Conservation (phyloP, 2,113 vertebrate genomes). For the Gopherus evgoodei region DNA sequence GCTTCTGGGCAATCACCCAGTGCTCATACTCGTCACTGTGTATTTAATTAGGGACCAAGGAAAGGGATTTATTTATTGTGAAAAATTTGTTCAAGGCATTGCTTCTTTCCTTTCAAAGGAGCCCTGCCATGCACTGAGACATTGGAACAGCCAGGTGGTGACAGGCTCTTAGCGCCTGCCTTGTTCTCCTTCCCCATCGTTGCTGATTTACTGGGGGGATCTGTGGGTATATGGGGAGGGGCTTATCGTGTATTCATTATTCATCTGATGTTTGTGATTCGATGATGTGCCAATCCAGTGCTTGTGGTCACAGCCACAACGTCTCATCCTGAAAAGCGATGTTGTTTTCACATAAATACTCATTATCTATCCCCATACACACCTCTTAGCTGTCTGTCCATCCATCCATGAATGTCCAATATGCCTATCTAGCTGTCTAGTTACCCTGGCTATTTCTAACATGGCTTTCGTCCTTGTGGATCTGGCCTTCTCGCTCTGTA, state of each 20-base stretch:
- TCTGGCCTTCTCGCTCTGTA: background rate
- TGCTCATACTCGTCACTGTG: background rate
- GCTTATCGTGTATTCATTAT: background rate
- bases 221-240: background rate
- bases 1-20: background rate
- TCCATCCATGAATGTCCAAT: fast-evolving
- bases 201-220: fast-evolving
- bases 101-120: background rate
- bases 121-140: background rate
- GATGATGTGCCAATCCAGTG: background rate
- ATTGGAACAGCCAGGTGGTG: background rate
- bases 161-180: background rate
- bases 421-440: too few species aligned
- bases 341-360: background rate
- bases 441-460: background rate
- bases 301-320: background rate
- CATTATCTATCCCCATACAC: background rate
- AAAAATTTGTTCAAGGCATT: fast-evolving
- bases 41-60: background rate
- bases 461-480: background rate
- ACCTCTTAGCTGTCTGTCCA: background rate
- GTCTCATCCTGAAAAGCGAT: background rate
- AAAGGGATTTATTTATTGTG: background rate
- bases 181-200: background rate
- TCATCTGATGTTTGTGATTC: background rate